Percentiles rank a stretch among this genome's conserved stretches.
phyloP scores from a whole-genome alignment of 2,888 invertebrate species.

The Drosophila neonasuta region DNA sequence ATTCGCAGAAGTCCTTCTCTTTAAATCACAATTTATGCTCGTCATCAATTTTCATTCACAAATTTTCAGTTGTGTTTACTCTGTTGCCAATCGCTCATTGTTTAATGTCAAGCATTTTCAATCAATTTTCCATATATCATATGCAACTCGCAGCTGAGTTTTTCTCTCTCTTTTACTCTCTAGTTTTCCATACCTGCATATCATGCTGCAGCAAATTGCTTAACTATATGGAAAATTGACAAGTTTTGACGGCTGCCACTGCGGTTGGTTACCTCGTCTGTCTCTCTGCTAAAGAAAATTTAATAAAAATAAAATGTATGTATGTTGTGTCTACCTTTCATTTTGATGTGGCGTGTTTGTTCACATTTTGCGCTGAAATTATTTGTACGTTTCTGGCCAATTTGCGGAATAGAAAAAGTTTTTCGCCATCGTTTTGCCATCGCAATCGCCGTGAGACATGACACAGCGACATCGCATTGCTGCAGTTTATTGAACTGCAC shows the following conservation, averaged over 20 bases:
- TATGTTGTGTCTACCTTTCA: conserved; percentile 9
- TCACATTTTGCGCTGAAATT: conserved; percentile 60
- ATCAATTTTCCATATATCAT: conserved; percentile 72
- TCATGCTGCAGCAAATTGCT: conserved; percentile 64
- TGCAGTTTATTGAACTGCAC: conserved; percentile 67
- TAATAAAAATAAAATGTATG: conserved; percentile 47
- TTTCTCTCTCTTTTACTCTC: conserved; percentile 10
- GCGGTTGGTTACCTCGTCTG: conserved; percentile 49
- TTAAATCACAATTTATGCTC: neutral
- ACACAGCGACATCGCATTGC: conserved; percentile 23
- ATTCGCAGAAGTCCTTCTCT: neutral
- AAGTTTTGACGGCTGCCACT: conserved; percentile 70
- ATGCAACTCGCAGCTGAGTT: conserved; percentile 34
- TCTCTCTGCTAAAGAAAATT: conserved; percentile 54
- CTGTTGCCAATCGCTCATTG: neutral
- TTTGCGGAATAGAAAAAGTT: conserved; percentile 72
- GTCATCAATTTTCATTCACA: conserved; percentile 12
- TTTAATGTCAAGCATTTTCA: conserved; percentile 39
- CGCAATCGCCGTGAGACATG: conserved; percentile 54
- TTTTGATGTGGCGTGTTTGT: conserved; percentile 58
- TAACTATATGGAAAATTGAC: conserved; percentile 78
- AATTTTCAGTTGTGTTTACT: neutral
- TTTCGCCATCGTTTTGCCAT: conserved; percentile 24
- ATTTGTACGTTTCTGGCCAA: conserved; percentile 66
- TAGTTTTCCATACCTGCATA: conserved; percentile 28